These are phyloP conservation scores for Terrapene triunguis DNA, from an alignment of 2,113 vertebrate genomes.

Conservation along the genomic window DNA sequence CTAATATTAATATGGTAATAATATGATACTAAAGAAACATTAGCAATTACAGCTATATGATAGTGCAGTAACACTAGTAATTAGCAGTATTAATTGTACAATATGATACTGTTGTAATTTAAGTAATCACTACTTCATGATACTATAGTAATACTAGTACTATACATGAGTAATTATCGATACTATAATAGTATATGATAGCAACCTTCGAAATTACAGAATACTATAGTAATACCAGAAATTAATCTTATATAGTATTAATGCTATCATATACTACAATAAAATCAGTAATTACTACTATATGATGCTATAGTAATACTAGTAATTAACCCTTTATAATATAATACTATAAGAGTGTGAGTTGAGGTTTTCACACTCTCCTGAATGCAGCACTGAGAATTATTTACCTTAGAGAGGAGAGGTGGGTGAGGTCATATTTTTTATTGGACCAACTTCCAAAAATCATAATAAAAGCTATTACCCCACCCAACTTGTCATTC, in stretches of 20 bases:
- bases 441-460: too few species aligned
- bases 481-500: too few species aligned
- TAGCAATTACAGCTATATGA: neutral
- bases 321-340: neutral
- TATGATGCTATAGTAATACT: rapidly evolving
- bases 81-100: neutral
- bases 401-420: constrained; percentile 59
- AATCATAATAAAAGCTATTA: too few species aligned
- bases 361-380: neutral
- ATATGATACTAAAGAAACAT: neutral
- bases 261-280: rapidly evolving
- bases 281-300: rapidly evolving
- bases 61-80: rapidly evolving
- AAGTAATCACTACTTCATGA: neutral
- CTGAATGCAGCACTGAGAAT: neutral
- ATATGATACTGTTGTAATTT: rapidly evolving
- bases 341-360: rapidly evolving
- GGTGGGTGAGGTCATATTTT: too few species aligned
- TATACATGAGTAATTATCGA: too few species aligned
- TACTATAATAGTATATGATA: neutral
- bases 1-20: rapidly evolving
- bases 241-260: rapidly evolving
- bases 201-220: neutral
- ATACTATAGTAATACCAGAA: neutral
- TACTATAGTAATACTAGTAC: neutral